These are phyloP conservation scores for Tetropium fuscum DNA, from an alignment of 2,888 invertebrate genomes.

Conservation along the genomic window DNA sequence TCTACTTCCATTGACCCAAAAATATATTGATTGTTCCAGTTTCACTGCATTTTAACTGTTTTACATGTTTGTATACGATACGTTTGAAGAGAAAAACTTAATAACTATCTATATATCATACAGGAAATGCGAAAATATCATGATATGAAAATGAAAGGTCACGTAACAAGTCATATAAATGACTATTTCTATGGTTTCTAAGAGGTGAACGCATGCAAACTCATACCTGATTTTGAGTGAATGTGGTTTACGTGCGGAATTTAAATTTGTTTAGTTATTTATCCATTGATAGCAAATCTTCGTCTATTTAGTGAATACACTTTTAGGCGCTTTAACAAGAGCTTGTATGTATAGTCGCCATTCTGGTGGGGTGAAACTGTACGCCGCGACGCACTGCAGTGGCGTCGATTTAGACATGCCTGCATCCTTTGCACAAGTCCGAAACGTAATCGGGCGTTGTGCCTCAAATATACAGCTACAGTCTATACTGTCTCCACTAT, in stretches of 20 bases:
- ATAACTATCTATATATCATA: too few species aligned
- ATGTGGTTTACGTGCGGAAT: slow-evolving; percentile 43
- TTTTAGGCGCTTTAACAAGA: slow-evolving; percentile 33
- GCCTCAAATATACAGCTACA: slow-evolving; percentile 7
- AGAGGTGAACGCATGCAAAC: not conserved
- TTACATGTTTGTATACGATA: not conserved
- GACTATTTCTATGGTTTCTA: not conserved
- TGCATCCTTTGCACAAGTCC: slow-evolving; percentile 29
- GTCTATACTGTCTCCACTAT: too few species aligned
- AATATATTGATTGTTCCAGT: slow-evolving; percentile 41
- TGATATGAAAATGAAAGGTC: slow-evolving; percentile 1
- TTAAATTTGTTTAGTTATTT: slow-evolving; percentile 37
- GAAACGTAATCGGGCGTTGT: slow-evolving; percentile 18
- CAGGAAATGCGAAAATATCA: too few species aligned
- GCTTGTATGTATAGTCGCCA: slow-evolving; percentile 46
- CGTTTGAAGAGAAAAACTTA: too few species aligned
- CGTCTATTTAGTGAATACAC: not conserved
- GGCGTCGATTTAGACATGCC: slow-evolving; percentile 44
- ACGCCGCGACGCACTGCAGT: slow-evolving; percentile 54
- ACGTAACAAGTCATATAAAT: not conserved
- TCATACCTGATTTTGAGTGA: slow-evolving; percentile 47
- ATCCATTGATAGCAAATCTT: slow-evolving; percentile 11
- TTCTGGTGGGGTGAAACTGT: slow-evolving; percentile 47
- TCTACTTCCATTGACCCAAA: slow-evolving; percentile 42
- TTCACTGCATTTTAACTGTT: slow-evolving; percentile 9